Evolutionary conservation across 2,888 invertebrate species (phyloP).

Genomic region (Zeuzera pyrina): DNA sequence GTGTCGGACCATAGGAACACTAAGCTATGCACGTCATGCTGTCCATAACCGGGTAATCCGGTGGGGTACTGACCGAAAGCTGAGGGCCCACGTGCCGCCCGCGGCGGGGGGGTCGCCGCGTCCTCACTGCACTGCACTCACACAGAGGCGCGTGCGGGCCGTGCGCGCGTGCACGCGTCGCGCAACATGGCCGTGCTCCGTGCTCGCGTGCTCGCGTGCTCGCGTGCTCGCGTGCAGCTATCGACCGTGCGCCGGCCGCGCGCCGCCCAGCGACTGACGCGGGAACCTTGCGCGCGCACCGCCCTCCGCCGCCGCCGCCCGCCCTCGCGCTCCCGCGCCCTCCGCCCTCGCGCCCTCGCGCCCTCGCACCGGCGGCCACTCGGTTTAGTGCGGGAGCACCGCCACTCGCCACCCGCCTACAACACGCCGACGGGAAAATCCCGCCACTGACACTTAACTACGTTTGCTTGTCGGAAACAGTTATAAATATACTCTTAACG

Average conservation of each 20-base stretch:
- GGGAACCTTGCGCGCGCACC: conserved; percentile 57
- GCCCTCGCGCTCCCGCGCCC: conserved; percentile 17
- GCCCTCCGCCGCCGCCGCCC: conserved; percentile 31
- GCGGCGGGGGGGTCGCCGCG: conserved; percentile 17
- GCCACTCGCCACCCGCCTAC: conserved; percentile 18
- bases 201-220: conserved; percentile 48
- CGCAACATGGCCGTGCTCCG: conserved; percentile 51
- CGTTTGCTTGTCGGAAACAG: too few species aligned
- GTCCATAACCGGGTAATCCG: too few species aligned
- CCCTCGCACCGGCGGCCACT: conserved; percentile 1
- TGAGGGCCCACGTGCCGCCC: conserved; percentile 24
- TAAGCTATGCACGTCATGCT: too few species aligned
- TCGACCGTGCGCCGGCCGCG: conserved; percentile 66
- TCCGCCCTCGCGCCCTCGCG: neutral
- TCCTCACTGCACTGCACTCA: conserved; percentile 33
- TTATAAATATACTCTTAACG: too few species aligned
- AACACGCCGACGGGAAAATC: conserved; percentile 18
- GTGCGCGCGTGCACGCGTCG: conserved; percentile 51
- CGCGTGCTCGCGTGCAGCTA: conserved; percentile 46
- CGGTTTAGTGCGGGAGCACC: conserved; percentile 5
- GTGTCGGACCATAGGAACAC: too few species aligned
- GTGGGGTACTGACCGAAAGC: conserved; percentile 47
- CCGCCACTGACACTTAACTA: too few species aligned
- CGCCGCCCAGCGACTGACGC: conserved; percentile 61
- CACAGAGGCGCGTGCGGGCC: conserved; percentile 35